These are phyloP conservation scores for Poeciliopsis gracilis DNA, from an alignment of 2,797 vertebrate genomes.

Conservation along the genomic window DNA sequence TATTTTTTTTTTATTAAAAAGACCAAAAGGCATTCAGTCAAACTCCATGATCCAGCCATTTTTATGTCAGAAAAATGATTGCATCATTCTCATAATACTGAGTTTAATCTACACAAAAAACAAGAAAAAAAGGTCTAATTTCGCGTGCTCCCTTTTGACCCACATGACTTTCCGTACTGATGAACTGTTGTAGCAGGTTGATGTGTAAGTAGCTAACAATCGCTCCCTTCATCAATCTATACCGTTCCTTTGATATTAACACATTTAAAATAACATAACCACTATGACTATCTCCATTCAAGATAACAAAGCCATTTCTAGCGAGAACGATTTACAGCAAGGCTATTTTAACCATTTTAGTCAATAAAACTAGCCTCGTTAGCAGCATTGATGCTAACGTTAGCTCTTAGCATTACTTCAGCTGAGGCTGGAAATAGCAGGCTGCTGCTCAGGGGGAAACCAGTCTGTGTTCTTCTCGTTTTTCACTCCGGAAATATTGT, in stretches of 20 bases:
- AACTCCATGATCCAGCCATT: background rate
- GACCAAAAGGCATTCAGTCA: background rate
- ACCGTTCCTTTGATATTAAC: background rate
- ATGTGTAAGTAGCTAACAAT: slow-evolving; percentile 74
- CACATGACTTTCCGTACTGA: slow-evolving; percentile 53
- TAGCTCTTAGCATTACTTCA: slow-evolving; percentile 35
- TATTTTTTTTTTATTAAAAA: background rate
- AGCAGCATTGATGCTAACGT: slow-evolving; percentile 62
- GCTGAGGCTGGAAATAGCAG: slow-evolving; percentile 1
- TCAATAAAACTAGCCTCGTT: slow-evolving; percentile 59
- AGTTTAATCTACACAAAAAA: background rate
- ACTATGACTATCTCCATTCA: background rate
- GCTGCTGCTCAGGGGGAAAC: background rate
- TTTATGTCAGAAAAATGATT: background rate
- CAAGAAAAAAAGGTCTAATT: background rate
- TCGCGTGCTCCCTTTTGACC: slow-evolving; percentile 23
- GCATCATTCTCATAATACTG: background rate
- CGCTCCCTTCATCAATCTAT: slow-evolving; percentile 20
- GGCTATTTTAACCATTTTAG: slow-evolving; percentile 25
- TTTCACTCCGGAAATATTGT: background rate
- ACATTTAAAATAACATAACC: background rate
- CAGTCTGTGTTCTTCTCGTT: background rate
- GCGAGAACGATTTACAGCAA: background rate
- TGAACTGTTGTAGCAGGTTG: slow-evolving; percentile 55
- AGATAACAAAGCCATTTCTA: background rate